Percentiles rank a stretch among this genome's conserved stretches.
Evolutionary conservation across 2,797 vertebrate genomes (phyloP).

Genomic region (Luscinia luscinia): DNA sequence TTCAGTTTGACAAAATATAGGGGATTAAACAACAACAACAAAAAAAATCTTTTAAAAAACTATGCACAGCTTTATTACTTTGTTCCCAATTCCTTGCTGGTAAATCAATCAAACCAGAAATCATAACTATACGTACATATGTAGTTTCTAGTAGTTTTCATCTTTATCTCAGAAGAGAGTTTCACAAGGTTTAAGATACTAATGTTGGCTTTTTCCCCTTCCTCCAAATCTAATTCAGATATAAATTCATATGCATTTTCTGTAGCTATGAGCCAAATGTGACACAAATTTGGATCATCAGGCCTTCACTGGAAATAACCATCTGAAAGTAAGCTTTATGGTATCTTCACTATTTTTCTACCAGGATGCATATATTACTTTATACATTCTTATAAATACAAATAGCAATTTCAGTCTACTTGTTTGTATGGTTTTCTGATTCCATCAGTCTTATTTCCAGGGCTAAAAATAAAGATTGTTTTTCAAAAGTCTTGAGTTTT

Average conservation of each 20-base stretch:
- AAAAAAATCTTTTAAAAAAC: not conserved
- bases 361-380: conserved; percentile 18
- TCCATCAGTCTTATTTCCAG: not conserved
- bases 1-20: conserved; percentile 68
- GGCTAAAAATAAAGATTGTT: conserved; percentile 19
- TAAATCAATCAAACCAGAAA: not conserved
- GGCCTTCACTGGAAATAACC: not conserved
- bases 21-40: not conserved
- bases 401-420: not conserved
- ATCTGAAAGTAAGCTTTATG: not conserved
- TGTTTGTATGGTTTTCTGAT: not conserved
- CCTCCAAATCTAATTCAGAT: not conserved
- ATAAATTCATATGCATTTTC: not conserved
- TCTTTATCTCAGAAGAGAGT: not conserved
- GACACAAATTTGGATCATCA: not conserved
- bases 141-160: not conserved
- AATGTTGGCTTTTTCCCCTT: not conserved
- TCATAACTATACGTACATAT: not conserved
- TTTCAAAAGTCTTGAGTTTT: conserved; percentile 41
- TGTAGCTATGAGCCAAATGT: conserved; percentile 2
- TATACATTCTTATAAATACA: not conserved
- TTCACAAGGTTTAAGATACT: not conserved
- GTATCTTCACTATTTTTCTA: conserved; percentile 50
- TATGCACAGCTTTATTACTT: not conserved
- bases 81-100: not conserved